Evolutionary conservation across 2,888 invertebrate genomes (phyloP).

Genomic region (Eilema sororculum): DNA sequence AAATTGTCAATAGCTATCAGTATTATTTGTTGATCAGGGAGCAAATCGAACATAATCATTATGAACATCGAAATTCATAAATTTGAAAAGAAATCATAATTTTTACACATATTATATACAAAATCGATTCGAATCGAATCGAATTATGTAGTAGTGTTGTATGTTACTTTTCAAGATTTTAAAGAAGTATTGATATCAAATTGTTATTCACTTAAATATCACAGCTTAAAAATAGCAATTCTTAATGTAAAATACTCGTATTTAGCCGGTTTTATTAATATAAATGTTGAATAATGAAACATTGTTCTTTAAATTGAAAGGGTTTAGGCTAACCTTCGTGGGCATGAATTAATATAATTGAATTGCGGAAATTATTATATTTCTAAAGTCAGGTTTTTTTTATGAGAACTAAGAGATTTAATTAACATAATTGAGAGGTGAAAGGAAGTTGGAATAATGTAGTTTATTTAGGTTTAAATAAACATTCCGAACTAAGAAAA

Average conservation of each 20-base stretch:
- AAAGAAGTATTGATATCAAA: too few species aligned
- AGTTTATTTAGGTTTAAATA: slow-evolving; percentile 11
- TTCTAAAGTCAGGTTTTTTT: slow-evolving; percentile 30
- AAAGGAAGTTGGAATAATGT: slow-evolving; percentile 37
- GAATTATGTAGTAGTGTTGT: too few species aligned
- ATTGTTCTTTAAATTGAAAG: slow-evolving; percentile 30
- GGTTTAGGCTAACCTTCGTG: slow-evolving; percentile 41
- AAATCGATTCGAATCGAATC: too few species aligned
- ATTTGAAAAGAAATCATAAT: too few species aligned
- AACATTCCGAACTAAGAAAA: background rate
- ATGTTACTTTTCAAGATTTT: too few species aligned
- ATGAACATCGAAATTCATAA: too few species aligned
- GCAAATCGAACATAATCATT: too few species aligned
- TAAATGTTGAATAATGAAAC: background rate
- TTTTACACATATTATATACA: too few species aligned
- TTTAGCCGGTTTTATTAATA: slow-evolving; percentile 6
- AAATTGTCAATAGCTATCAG: too few species aligned
- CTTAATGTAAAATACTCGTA: slow-evolving; percentile 32
- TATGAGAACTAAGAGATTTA: slow-evolving; percentile 33
- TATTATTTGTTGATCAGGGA: background rate
- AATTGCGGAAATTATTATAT: slow-evolving; percentile 50
- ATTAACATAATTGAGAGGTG: slow-evolving; percentile 25
- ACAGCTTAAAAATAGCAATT: slow-evolving; percentile 29
- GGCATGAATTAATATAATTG: slow-evolving; percentile 29
- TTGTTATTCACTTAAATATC: background rate